A percentile compares a stretch with the other conserved stretches of the same genome.
Evolutionary conservation across 30 jellyfish, hydroid and myxozoan genomes (phyloP).

Genomic region (Aurelia sp.): DNA sequence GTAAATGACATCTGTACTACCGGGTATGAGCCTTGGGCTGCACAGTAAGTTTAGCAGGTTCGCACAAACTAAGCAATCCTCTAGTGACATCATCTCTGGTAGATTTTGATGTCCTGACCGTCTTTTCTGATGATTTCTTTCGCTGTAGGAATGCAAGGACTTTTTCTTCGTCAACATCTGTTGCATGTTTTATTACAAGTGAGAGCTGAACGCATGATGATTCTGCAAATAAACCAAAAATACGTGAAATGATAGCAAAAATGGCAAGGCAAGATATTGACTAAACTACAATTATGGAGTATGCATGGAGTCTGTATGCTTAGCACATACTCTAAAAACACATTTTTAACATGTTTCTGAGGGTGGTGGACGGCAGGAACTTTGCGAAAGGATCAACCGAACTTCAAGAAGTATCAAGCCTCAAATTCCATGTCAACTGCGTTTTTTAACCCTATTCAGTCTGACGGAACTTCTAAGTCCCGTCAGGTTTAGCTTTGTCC

Average conservation of each 20-base stretch:
- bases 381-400: too few species aligned
- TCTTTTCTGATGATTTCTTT: slow-evolving; percentile 24
- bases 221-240: slow-evolving; percentile 44
- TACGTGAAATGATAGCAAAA: slow-evolving; percentile 1
- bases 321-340: too few species aligned
- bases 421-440: too few species aligned
- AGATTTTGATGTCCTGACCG: slow-evolving; percentile 20
- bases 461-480: too few species aligned
- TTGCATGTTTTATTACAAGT: slow-evolving; percentile 58
- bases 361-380: too few species aligned
- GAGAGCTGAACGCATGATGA: slow-evolving; percentile 71
- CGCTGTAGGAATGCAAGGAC: slow-evolving; percentile 60
- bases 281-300: too few species aligned
- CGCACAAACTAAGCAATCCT: slow-evolving; percentile 69
- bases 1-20: not conserved
- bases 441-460: too few species aligned
- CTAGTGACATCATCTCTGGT: slow-evolving; percentile 54
- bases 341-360: too few species aligned
- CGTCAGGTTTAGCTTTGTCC: too few species aligned
- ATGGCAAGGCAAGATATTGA: not conserved
- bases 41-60: slow-evolving; percentile 73
- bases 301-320: too few species aligned
- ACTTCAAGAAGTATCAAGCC: too few species aligned
- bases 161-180: slow-evolving; percentile 82
- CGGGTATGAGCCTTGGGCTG: slow-evolving; percentile 75